phyloP scores from a whole-genome alignment of 2,113 vertebrate species.

The Corydoras sp. region DNA sequence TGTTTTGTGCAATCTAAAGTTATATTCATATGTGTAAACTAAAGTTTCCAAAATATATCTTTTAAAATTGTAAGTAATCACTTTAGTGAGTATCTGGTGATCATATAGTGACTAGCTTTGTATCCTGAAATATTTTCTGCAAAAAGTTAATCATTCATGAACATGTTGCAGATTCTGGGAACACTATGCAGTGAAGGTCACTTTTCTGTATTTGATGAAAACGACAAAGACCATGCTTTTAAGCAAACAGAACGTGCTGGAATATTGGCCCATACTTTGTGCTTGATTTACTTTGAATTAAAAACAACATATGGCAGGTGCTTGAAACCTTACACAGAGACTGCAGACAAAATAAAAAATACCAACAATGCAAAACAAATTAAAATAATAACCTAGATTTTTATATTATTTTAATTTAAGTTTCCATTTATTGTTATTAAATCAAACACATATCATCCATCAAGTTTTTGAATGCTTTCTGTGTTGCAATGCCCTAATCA shows the following conservation, averaged over 20 bases:
- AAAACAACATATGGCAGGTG: background rate
- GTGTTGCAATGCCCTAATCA: constrained; percentile 33
- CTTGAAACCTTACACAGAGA: background rate
- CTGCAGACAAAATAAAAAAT: background rate
- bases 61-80: too few relatives aligned
- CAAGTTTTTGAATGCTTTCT: constrained; percentile 13
- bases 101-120: constrained; percentile 14
- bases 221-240: constrained; percentile 39
- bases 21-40: too few relatives aligned
- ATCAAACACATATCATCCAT: constrained; percentile 5
- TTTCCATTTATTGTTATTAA: background rate
- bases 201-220: constrained; percentile 57
- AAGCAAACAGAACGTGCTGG: constrained; percentile 32
- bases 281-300: constrained; percentile 15
- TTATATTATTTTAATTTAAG: background rate
- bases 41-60: too few relatives aligned
- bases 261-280: constrained; percentile 24
- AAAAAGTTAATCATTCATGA: constrained; percentile 62
- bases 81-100: background rate
- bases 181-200: constrained; percentile 59
- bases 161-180: constrained; percentile 37
- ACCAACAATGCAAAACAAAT: background rate
- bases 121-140: constrained; percentile 50
- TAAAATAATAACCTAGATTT: too few relatives aligned
- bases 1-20: too few relatives aligned